phyloP scores from a whole-genome alignment of 2,113 vertebrate species.

The Chunga burmeisteri region DNA sequence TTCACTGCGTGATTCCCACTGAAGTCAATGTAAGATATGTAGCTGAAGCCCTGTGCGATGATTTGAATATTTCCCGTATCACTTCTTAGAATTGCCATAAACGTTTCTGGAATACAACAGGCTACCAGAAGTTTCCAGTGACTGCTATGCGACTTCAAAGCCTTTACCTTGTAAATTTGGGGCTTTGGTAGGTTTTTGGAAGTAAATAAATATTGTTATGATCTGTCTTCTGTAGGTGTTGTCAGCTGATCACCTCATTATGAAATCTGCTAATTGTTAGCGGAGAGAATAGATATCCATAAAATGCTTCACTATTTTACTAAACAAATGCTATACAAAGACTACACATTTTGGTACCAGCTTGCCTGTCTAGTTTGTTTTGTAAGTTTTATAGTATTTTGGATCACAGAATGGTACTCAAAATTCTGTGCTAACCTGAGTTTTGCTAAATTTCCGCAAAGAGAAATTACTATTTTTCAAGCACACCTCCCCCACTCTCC shows the following conservation, averaged over 20 bases:
- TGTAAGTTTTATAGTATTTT: background rate
- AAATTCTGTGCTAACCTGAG: background rate
- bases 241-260: background rate
- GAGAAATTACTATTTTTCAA: background rate
- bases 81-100: background rate
- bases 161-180: background rate
- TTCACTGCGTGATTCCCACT: constrained; percentile 2
- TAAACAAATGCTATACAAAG: background rate
- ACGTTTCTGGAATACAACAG: background rate
- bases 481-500: background rate
- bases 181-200: background rate
- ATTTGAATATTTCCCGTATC: constrained; percentile 21
- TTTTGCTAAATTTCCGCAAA: background rate
- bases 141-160: background rate
- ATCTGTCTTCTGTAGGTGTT: background rate
- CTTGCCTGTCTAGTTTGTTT: background rate
- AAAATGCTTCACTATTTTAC: background rate
- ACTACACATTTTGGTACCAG: background rate
- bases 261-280: background rate
- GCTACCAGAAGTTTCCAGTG: background rate
- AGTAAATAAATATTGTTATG: background rate
- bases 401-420: background rate
- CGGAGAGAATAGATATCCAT: background rate
- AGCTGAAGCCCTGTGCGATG: background rate
- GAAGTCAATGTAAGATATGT: background rate